Evolutionary conservation across 2,888 invertebrate species (phyloP).

Genomic region (Cheilosia urbana): DNA sequence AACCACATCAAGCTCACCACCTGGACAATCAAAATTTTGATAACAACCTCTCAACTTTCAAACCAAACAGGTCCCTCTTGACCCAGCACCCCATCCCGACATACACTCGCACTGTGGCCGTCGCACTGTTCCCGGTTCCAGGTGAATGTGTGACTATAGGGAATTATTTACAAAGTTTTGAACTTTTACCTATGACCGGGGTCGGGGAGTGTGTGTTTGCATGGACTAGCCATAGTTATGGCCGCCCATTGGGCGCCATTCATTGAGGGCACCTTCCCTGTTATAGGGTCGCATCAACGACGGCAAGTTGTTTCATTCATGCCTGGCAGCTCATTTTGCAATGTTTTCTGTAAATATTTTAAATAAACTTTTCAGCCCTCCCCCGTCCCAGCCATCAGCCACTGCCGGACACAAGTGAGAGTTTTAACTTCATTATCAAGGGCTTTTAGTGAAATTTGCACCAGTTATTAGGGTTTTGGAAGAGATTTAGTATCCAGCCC

Average conservation of each 20-base stretch:
- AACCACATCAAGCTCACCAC: slow-evolving; percentile 66
- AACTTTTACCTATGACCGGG: slow-evolving; percentile 47
- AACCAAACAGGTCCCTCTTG: slow-evolving; percentile 22
- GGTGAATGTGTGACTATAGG: slow-evolving; percentile 57
- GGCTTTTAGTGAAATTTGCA: slow-evolving; percentile 71
- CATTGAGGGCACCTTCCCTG: not conserved
- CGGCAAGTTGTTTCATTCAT: not conserved
- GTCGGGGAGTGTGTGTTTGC: slow-evolving; percentile 14
- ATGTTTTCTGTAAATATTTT: slow-evolving; percentile 74
- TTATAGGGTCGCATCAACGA: not conserved
- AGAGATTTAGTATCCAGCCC: slow-evolving; percentile 70
- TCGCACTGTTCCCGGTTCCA: not conserved
- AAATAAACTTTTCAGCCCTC: slow-evolving; percentile 59
- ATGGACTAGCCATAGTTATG: not conserved
- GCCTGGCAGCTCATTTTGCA: slow-evolving; percentile 40
- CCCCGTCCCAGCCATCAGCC: not conserved
- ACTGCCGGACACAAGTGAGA: slow-evolving; percentile 54
- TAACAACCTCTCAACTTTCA: slow-evolving; percentile 65
- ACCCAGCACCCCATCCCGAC: not conserved
- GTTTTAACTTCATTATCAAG: slow-evolving; percentile 72
- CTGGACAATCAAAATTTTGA: slow-evolving; percentile 72
- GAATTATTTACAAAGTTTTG: slow-evolving; percentile 71
- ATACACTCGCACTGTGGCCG: not conserved
- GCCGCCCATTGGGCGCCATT: slow-evolving; percentile 23
- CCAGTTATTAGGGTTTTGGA: slow-evolving; percentile 60